Percentiles rank a stretch among this genome's conserved stretches.
phyloP scores from a whole-genome alignment of 1,140 invertebrate species.

The Lamellibrachia luymesi region DNA sequence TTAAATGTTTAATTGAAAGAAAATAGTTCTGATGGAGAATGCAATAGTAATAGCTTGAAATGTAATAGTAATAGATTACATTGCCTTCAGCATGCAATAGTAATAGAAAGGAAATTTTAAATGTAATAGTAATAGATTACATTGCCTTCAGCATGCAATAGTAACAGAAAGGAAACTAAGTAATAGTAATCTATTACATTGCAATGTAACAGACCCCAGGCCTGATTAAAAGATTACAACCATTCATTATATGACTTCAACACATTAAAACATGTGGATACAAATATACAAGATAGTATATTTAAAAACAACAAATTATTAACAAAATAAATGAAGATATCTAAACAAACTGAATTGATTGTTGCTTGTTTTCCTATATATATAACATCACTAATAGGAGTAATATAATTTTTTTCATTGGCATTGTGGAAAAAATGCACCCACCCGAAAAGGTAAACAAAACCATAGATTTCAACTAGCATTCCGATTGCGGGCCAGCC shows the following conservation, averaged over 20 bases:
- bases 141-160: too few species aligned
- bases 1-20: too few species aligned
- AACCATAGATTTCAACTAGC: slow-evolving; percentile 83
- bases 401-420: not conserved
- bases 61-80: too few species aligned
- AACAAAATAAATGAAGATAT: not conserved
- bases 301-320: not conserved
- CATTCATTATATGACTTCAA: too few species aligned
- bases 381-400: not conserved
- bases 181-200: too few species aligned
- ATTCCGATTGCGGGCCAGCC: slow-evolving; percentile 96
- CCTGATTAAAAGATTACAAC: not conserved
- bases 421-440: not conserved
- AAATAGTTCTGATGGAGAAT: too few species aligned
- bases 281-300: not conserved
- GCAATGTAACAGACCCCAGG: too few species aligned
- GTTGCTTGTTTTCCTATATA: not conserved
- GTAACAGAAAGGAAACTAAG: too few species aligned
- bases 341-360: not conserved
- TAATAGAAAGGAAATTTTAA: too few species aligned
- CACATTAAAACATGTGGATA: not conserved
- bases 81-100: too few species aligned
- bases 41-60: too few species aligned
- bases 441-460: slow-evolving; percentile 67
- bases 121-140: too few species aligned